These are phyloP conservation scores for Dromius quadrimaculatus DNA, from an alignment of 2,888 invertebrate genomes.

Conservation along the genomic window DNA sequence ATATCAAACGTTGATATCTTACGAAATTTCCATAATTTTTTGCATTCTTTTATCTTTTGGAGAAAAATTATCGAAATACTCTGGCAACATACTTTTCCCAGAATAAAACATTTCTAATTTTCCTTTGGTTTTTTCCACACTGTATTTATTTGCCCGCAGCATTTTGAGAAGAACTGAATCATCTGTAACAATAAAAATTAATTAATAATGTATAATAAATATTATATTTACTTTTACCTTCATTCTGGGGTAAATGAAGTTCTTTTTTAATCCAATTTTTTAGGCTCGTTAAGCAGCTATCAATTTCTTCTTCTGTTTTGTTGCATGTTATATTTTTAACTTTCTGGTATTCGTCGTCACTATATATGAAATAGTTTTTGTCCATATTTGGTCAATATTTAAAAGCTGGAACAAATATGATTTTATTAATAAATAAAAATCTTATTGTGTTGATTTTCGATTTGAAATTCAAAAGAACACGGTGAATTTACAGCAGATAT, in stretches of 20 bases:
- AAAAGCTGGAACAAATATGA: no score
- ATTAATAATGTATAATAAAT: background rate
- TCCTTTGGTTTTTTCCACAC: conserved; percentile 6
- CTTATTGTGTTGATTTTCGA: no score
- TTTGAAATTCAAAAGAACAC: no score
- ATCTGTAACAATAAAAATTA: no score
- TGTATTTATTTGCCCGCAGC: background rate
- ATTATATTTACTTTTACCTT: no score
- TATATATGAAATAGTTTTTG: background rate
- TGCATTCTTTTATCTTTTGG: background rate
- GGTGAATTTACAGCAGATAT: no score
- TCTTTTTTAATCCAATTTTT: conserved; percentile 8
- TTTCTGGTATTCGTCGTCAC: background rate
- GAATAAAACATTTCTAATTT: conserved; percentile 11
- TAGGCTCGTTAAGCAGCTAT: background rate
- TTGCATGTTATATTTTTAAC: background rate
- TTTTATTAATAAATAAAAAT: no score
- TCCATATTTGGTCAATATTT: background rate
- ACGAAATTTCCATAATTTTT: background rate
- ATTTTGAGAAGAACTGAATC: background rate
- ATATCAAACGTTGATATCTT: no score
- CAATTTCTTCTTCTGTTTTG: conserved; percentile 1
- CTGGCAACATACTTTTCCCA: conserved; percentile 2
- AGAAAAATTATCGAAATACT: conserved; percentile 14
- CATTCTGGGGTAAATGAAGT: conserved; percentile 10